phyloP scores from a whole-genome alignment of 2,113 vertebrate species.

The Ceyx margarethae region DNA sequence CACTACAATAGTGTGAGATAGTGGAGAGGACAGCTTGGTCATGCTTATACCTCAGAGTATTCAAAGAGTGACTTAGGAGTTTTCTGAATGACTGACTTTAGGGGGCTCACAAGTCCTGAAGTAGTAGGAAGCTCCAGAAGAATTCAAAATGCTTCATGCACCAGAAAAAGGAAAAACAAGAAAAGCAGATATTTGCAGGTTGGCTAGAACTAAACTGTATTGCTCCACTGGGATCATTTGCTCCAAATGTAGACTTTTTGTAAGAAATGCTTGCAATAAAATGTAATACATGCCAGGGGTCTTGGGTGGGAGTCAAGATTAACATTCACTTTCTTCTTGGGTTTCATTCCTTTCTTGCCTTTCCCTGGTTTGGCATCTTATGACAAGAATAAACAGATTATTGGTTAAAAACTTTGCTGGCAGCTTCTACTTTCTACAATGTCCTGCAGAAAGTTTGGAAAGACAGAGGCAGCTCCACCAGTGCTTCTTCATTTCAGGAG shows the following conservation, averaged over 20 bases:
- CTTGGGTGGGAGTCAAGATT: conserved; percentile 20
- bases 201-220: not conserved
- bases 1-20: no score
- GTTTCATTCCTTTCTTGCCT: conserved; percentile 7
- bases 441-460: not conserved
- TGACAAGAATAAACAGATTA: not conserved
- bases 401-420: not conserved
- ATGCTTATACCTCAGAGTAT: not conserved
- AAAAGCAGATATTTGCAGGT: not conserved
- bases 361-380: not conserved
- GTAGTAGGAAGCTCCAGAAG: not conserved
- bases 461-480: not conserved
- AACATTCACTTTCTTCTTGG: conserved; percentile 8
- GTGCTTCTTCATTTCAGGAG: not conserved
- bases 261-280: conserved; percentile 24
- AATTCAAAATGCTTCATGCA: not conserved
- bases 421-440: not conserved
- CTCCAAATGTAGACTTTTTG: not conserved
- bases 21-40: no score
- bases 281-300: not conserved
- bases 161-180: conserved; percentile 22
- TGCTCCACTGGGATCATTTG: not conserved
- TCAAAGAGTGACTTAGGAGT: not conserved
- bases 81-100: not conserved
- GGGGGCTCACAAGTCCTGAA: not conserved